Conservation (phyloP, 2,113 vertebrate species). For the Gymnorhina tibicen region DNA sequence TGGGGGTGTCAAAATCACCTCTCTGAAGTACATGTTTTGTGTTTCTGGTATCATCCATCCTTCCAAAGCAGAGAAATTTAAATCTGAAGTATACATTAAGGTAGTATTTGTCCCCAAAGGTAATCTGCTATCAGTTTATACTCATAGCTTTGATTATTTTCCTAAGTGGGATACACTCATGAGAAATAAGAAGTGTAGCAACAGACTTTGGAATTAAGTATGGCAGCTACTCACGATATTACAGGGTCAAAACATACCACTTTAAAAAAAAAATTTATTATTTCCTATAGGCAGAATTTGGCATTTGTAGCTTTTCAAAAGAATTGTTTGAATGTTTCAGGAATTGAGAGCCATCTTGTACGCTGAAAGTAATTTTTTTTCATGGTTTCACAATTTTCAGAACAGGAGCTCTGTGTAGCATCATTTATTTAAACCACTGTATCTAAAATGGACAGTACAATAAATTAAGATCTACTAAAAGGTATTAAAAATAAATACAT, state of each 20-base stretch:
- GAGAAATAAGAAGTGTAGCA: neutral
- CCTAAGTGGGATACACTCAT: neutral
- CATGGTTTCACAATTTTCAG: neutral
- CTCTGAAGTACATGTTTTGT: neutral
- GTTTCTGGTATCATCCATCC: neutral
- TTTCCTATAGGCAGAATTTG: neutral
- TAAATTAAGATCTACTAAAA: neutral
- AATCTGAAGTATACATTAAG: neutral
- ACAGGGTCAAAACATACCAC: neutral
- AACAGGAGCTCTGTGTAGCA: neutral
- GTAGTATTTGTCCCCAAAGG: neutral
- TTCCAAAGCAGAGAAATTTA: neutral
- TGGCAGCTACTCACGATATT: neutral
- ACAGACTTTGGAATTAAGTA: neutral
- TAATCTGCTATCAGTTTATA: neutral
- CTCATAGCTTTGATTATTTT: neutral
- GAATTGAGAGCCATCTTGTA: neutral
- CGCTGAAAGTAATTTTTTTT: neutral
- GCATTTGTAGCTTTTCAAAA: neutral
- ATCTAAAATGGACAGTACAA: neutral
- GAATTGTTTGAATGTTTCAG: slow-evolving; percentile 28
- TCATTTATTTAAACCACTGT: neutral
- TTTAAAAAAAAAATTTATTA: neutral
- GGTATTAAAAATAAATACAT: neutral
- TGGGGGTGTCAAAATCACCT: neutral